phyloP scores from a whole-genome alignment of 1,140 invertebrate species.

The Bombus ignitus region DNA sequence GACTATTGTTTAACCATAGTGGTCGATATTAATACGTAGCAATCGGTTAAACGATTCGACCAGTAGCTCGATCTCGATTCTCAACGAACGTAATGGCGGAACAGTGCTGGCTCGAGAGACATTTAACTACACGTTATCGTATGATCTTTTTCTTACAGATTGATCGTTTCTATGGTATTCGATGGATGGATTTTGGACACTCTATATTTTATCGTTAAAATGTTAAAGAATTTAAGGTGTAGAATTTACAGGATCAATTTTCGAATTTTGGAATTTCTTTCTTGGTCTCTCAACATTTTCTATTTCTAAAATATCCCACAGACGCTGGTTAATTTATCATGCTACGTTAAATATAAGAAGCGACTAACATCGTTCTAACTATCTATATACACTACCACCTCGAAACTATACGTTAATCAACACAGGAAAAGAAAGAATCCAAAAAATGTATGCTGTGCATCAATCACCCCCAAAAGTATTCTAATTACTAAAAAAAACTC shows the following conservation, averaged over 20 bases:
- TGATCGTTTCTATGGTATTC: neutral
- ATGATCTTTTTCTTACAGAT: neutral
- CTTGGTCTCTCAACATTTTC: neutral
- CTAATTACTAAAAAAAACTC: neutral
- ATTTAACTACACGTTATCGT: neutral
- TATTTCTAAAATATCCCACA: neutral
- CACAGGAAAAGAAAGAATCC: neutral
- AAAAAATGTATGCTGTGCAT: neutral
- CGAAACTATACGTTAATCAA: neutral
- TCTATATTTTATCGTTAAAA: neutral
- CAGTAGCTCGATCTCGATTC: slow-evolving; percentile 20
- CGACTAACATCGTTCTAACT: neutral
- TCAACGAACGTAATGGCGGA: slow-evolving; percentile 10
- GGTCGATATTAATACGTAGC: slow-evolving; percentile 42
- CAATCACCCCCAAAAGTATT: neutral
- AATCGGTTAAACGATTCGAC: slow-evolving; percentile 45
- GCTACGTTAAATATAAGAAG: slow-evolving; percentile 20
- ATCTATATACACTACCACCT: slow-evolving; percentile 16
- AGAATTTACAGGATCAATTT: neutral
- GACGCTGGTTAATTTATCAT: slow-evolving; percentile 6
- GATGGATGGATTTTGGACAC: neutral
- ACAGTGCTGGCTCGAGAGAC: neutral
- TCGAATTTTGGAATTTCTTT: neutral
- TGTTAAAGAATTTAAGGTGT: neutral
- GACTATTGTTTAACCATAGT: slow-evolving; percentile 46